Evolutionary conservation across 2,113 vertebrate genomes (phyloP).

Genomic region (Pandion haliaetus): DNA sequence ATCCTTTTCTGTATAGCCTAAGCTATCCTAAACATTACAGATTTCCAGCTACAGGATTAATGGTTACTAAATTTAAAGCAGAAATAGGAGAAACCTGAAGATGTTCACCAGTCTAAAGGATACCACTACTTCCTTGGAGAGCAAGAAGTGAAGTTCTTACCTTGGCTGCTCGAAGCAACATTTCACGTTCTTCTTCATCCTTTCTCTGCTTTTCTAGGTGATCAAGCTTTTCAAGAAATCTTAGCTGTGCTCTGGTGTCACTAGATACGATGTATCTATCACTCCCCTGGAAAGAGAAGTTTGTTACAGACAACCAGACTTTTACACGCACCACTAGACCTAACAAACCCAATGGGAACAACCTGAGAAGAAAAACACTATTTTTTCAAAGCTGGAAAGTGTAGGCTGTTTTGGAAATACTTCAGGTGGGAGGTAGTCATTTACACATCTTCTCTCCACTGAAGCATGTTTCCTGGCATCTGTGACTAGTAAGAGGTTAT

Average conservation of each 20-base stretch:
- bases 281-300: conserved; percentile 73
- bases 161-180: conserved; percentile 85
- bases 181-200: conserved; percentile 85
- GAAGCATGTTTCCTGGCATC: neutral
- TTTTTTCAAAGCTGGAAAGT: neutral
- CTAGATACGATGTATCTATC: conserved; percentile 75
- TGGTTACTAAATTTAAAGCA: neutral
- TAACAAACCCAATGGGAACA: neutral
- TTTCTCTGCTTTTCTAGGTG: conserved; percentile 83
- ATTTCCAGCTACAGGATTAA: neutral
- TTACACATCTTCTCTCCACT: neutral
- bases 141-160: conserved; percentile 62
- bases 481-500: neutral
- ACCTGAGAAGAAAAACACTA: neutral
- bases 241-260: conserved; percentile 88
- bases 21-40: neutral
- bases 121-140: neutral
- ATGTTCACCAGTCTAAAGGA: neutral
- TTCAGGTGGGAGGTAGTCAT: neutral
- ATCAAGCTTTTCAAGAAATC: conserved; percentile 90
- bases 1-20: neutral
- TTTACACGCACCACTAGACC: neutral
- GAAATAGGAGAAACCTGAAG: neutral
- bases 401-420: neutral
- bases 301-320: neutral